phyloP scores from a whole-genome alignment of 2,888 invertebrate genomes.

The Volucella zonaria region DNA sequence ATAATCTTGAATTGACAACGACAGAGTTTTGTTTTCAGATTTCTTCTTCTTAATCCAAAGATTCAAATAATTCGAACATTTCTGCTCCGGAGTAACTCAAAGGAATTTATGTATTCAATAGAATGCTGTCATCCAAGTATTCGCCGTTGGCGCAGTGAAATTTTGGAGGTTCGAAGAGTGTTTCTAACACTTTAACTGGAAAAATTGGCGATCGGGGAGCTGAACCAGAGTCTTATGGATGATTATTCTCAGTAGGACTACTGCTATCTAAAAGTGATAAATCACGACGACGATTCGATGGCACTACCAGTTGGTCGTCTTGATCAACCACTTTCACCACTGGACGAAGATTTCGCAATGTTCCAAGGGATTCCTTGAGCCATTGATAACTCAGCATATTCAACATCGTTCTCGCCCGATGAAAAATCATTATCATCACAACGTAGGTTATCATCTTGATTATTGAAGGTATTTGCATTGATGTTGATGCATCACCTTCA shows the following conservation, averaged over 20 bases:
- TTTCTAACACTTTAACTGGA: slow-evolving; percentile 74
- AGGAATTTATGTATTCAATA: slow-evolving; percentile 64
- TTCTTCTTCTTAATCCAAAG: slow-evolving; percentile 25
- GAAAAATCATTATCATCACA: slow-evolving; percentile 90
- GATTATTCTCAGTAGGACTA: slow-evolving; percentile 60
- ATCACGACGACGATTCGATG: slow-evolving; percentile 46
- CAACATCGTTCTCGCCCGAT: slow-evolving; percentile 90
- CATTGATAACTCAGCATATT: slow-evolving; percentile 85
- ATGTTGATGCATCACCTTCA: slow-evolving; percentile 86
- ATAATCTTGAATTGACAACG: slow-evolving; percentile 49
- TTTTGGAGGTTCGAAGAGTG: slow-evolving; percentile 75
- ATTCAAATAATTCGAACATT: slow-evolving; percentile 41
- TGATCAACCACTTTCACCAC: slow-evolving; percentile 40
- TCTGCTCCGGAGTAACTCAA: slow-evolving; percentile 70
- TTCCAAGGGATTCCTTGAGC: slow-evolving; percentile 80
- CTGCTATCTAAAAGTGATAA: slow-evolving; percentile 55
- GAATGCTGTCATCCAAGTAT: slow-evolving; percentile 62
- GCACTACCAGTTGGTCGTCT: slow-evolving; percentile 20
- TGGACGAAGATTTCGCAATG: slow-evolving; percentile 46
- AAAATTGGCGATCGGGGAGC: slow-evolving; percentile 69
- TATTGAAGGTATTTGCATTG: slow-evolving; percentile 46
- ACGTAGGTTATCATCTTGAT: slow-evolving; percentile 45
- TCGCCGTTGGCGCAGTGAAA: slow-evolving; percentile 52
- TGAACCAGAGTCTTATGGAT: slow-evolving; percentile 28
- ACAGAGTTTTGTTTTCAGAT: slow-evolving; percentile 29